These are phyloP conservation scores for Microplitis mediator DNA, from an alignment of 1,140 invertebrate species.

Conservation along the genomic window DNA sequence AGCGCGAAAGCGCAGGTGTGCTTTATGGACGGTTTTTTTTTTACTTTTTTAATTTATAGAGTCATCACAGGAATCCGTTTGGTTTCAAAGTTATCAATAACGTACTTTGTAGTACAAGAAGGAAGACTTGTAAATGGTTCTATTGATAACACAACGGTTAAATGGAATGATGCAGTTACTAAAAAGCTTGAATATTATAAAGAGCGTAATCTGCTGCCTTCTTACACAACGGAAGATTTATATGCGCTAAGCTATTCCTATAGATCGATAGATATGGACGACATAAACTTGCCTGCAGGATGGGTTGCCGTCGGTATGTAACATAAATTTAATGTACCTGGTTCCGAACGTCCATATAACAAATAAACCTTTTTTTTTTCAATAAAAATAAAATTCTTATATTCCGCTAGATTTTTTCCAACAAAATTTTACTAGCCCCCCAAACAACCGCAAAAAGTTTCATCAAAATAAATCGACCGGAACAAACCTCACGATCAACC, in stretches of 20 bases:
- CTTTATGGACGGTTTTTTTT: no score
- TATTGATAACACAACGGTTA: not conserved
- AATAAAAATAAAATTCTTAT: no score
- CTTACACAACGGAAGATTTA: not conserved
- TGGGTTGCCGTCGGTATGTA: not conserved
- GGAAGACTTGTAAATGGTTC: slow-evolving; percentile 5
- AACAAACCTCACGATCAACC: no score
- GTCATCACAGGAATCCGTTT: slow-evolving; percentile 3
- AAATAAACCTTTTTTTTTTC: no score
- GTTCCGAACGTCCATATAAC: no score
- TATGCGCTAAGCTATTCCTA: no score
- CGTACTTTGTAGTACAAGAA: slow-evolving; percentile 5
- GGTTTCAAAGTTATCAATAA: not conserved
- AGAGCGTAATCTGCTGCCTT: not conserved
- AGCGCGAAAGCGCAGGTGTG: no score
- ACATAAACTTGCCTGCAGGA: not conserved
- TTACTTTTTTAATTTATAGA: not conserved
- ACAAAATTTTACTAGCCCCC: no score
- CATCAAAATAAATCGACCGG: no score
- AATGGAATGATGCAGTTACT: not conserved
- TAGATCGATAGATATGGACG: not conserved
- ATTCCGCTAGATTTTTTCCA: no score
- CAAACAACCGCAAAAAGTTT: no score
- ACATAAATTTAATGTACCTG: not conserved
- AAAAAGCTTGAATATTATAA: not conserved